Conservation (phyloP, 2,797 vertebrate species). For the Thalassophryne amazonica region DNA sequence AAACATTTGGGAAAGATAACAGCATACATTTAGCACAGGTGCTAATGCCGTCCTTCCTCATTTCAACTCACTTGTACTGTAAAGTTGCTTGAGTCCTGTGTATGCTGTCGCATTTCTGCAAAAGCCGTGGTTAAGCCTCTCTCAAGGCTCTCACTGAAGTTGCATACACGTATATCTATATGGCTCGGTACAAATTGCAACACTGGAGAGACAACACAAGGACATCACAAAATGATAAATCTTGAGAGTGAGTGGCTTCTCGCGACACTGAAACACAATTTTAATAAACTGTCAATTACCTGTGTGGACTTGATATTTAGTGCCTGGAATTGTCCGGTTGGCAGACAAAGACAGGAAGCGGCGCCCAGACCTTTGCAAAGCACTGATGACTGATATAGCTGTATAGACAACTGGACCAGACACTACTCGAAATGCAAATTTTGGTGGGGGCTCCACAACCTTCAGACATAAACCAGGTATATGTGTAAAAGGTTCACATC, state of each 20-base stretch:
- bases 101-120: slow-evolving; percentile 83
- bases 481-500: neutral
- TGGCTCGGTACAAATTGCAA: slow-evolving; percentile 94
- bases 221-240: neutral
- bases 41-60: neutral
- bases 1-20: too few relatives aligned
- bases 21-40: too few relatives aligned
- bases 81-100: slow-evolving; percentile 83
- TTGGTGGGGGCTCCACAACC: slow-evolving; percentile 87
- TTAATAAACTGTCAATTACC: slow-evolving; percentile 72
- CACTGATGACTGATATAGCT: slow-evolving; percentile 89
- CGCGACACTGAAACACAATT: neutral
- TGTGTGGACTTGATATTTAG: slow-evolving; percentile 90
- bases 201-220: slow-evolving; percentile 71
- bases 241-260: neutral
- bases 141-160: slow-evolving; percentile 88
- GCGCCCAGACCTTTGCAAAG: slow-evolving; percentile 80
- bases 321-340: slow-evolving; percentile 78
- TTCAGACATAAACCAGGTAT: slow-evolving; percentile 51
- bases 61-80: slow-evolving; percentile 86
- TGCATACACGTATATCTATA: slow-evolving; percentile 87
- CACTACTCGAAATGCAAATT: slow-evolving; percentile 88
- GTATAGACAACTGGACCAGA: slow-evolving; percentile 92
- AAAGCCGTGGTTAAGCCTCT: slow-evolving; percentile 87
- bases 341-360: slow-evolving; percentile 83